phyloP scores from a whole-genome alignment of 2,797 vertebrate species.

The Periparus ater region DNA sequence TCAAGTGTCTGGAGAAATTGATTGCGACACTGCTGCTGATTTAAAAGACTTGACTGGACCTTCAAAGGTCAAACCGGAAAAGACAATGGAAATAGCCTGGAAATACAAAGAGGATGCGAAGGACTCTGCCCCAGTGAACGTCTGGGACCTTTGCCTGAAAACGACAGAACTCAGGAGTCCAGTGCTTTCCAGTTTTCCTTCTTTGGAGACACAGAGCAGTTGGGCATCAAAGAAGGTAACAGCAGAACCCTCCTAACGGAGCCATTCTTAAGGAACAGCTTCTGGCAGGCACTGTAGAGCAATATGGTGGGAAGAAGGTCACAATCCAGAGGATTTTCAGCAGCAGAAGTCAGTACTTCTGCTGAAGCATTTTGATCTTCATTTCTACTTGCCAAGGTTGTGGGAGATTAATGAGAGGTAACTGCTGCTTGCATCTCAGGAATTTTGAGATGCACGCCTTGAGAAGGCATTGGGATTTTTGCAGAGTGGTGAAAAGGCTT shows the following conservation, averaged over 20 bases:
- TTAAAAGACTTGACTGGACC: conserved; percentile 85
- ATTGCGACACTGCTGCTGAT: conserved; percentile 73
- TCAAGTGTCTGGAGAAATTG: no score
- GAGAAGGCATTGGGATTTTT: background rate
- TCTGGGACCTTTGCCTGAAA: background rate
- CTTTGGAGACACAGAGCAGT: conserved; percentile 73
- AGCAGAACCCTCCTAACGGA: no score
- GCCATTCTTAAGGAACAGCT: background rate
- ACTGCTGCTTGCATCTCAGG: background rate
- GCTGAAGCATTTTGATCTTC: no score
- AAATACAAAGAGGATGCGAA: conserved; percentile 65
- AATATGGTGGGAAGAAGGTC: background rate
- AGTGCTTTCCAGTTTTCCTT: conserved; percentile 89
- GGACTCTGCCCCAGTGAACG: background rate
- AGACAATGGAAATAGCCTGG: conserved; percentile 25
- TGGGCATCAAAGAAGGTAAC: no score
- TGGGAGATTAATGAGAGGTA: background rate
- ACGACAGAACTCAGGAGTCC: background rate
- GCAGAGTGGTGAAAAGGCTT: no score
- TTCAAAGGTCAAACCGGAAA: conserved; percentile 32
- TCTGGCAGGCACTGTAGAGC: background rate
- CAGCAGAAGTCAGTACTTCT: no score
- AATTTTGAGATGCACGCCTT: background rate
- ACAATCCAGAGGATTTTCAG: background rate
- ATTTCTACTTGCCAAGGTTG: background rate